Conservation (phyloP, 30 jellyfish, hydroid and myxozoan species). For the Euphysa ruthae region DNA sequence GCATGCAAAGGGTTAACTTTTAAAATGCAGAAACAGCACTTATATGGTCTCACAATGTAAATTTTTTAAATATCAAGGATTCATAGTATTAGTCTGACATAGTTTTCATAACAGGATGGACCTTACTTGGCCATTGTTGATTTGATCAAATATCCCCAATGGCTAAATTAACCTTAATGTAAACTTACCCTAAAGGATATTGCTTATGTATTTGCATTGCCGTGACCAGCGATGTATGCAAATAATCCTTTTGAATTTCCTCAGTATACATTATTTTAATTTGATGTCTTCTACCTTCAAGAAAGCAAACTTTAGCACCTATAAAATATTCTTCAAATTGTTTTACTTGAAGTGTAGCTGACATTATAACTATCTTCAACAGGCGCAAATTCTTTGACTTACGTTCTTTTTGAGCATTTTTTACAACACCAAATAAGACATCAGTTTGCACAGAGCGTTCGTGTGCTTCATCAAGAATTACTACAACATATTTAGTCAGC, state of each 20-base stretch:
- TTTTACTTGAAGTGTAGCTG: constrained; percentile 91
- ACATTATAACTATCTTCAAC: constrained; percentile 72
- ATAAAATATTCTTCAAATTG: constrained; percentile 66
- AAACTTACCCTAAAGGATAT: constrained; percentile 55
- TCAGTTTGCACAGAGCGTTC: constrained; percentile 88
- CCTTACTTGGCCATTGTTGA: too few relatives aligned
- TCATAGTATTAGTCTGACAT: too few relatives aligned
- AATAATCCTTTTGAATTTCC: constrained; percentile 69
- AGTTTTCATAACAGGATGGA: too few relatives aligned
- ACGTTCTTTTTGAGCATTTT: constrained; percentile 58
- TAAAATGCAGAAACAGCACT: too few relatives aligned
- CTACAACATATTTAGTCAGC: constrained; percentile 26
- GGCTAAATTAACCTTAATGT: too few relatives aligned
- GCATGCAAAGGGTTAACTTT: too few relatives aligned
- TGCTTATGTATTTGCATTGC: constrained; percentile 63
- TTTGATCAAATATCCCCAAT: too few relatives aligned
- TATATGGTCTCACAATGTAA: too few relatives aligned
- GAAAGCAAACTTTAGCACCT: constrained; percentile 65
- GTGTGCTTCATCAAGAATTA: constrained; percentile 86
- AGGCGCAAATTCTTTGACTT: neutral
- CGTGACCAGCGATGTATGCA: constrained; percentile 65
- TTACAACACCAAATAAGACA: constrained; percentile 81
- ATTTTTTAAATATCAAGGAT: too few relatives aligned
- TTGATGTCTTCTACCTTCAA: constrained; percentile 87
- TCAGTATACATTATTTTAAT: constrained; percentile 67